These are phyloP conservation scores for Agrilus mali DNA, from an alignment of 2,888 invertebrate genomes.

Conservation along the genomic window DNA sequence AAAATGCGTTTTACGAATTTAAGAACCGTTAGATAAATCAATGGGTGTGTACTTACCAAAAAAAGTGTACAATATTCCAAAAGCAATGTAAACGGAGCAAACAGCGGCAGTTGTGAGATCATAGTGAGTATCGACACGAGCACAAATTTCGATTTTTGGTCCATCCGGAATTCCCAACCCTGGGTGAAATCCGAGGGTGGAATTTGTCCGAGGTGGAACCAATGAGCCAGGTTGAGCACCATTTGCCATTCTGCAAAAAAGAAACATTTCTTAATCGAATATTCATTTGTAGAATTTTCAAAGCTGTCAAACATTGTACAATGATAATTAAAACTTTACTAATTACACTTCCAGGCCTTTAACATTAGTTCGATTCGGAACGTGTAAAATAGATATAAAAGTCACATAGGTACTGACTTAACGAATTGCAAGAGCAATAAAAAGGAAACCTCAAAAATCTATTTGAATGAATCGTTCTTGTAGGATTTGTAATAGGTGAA, in stretches of 20 bases:
- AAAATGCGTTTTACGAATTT: too few relatives aligned
- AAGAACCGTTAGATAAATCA: too few relatives aligned
- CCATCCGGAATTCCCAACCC: conserved; percentile 26
- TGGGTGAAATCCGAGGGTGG: conserved; percentile 26
- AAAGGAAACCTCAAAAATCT: too few relatives aligned
- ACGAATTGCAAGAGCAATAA: too few relatives aligned
- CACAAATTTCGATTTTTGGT: conserved; percentile 38
- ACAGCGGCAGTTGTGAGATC: conserved; percentile 52
- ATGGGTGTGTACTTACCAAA: conserved; percentile 72
- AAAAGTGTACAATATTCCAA: conserved; percentile 73
- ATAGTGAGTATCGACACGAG: conserved; percentile 47
- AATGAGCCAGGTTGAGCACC: conserved; percentile 45
- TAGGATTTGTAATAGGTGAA: too few relatives aligned
- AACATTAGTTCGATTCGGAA: neutral
- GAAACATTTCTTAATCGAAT: neutral
- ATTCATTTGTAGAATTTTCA: neutral
- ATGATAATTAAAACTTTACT: neutral
- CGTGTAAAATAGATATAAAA: too few relatives aligned
- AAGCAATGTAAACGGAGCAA: conserved; percentile 60
- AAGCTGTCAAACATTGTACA: too few relatives aligned
- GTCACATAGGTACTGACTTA: too few relatives aligned
- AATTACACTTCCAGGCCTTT: neutral
- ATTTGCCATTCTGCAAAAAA: conserved; percentile 25
- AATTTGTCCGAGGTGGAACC: conserved; percentile 38
- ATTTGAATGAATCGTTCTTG: too few relatives aligned